phyloP scores from a whole-genome alignment of 2,797 vertebrate species.

The Urosaurus nigricauda region DNA sequence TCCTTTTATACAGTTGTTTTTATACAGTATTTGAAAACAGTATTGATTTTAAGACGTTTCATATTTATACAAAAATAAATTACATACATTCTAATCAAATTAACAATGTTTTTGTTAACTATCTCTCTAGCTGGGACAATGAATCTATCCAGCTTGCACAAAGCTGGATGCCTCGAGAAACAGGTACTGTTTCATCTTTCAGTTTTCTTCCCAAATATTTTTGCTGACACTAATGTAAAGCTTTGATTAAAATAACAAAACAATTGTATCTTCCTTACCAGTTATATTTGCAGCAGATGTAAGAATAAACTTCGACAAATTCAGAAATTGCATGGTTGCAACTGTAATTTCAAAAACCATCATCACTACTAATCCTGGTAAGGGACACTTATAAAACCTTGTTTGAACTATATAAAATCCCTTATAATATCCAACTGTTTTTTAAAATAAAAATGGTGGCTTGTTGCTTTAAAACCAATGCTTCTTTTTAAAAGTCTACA shows the following conservation, averaged over 20 bases:
- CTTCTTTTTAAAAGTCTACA: not conserved
- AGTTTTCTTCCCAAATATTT: conserved; percentile 48
- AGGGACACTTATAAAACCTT: conserved; percentile 55
- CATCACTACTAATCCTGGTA: conserved; percentile 95
- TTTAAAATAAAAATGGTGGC: not conserved
- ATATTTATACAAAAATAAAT: not conserved
- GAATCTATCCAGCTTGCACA: conserved; percentile 92
- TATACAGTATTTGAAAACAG: not conserved
- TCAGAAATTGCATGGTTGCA: conserved; percentile 91
- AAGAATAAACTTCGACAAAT: conserved; percentile 94
- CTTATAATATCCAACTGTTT: not conserved
- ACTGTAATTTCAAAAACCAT: conserved; percentile 93
- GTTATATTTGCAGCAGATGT: conserved; percentile 95
- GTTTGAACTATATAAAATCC: not conserved
- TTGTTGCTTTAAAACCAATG: not conserved
- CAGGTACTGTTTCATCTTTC: conserved; percentile 84
- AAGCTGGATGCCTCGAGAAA: conserved; percentile 89
- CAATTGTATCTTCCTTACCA: conserved; percentile 68
- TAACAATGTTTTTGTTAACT: not conserved
- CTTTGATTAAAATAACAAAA: conserved; percentile 52
- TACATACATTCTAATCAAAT: not conserved
- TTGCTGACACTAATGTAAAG: not conserved
- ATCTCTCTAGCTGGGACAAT: conserved; percentile 91
- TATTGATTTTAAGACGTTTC: not conserved
- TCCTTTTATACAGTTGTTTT: not conserved